These are phyloP conservation scores for Dasyornis broadbenti DNA, from an alignment of 2,113 vertebrate genomes.

Conservation along the genomic window DNA sequence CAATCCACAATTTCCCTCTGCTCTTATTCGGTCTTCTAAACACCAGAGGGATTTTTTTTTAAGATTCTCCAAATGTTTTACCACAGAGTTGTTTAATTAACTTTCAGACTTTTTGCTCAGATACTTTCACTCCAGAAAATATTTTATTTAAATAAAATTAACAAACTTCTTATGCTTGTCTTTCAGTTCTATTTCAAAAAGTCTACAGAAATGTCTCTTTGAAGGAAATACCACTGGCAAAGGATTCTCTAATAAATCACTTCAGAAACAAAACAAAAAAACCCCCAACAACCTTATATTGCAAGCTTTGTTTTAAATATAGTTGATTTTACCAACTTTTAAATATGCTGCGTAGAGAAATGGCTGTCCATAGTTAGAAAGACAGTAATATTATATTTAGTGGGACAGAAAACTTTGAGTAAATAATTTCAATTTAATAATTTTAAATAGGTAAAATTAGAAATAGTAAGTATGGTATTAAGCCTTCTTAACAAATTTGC, in stretches of 20 bases:
- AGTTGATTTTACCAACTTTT: neutral
- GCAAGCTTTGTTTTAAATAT: neutral
- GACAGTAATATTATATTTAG: neutral
- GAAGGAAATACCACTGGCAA: neutral
- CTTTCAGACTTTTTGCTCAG: conserved; percentile 17
- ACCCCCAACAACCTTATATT: neutral
- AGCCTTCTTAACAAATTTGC: neutral
- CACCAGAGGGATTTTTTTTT: neutral
- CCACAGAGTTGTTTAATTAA: conserved; percentile 15
- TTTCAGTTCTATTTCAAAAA: conserved; percentile 13
- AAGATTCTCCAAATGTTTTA: conserved; percentile 38
- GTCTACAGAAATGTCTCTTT: neutral
- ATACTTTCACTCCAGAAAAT: neutral
- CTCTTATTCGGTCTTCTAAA: conserved; percentile 11
- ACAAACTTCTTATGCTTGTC: neutral
- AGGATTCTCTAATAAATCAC: neutral
- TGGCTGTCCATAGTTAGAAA: neutral
- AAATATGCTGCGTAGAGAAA: neutral
- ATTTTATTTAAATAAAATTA: conserved; percentile 36
- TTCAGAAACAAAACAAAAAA: neutral
- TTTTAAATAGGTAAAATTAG: neutral
- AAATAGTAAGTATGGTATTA: neutral
- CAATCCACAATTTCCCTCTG: conserved; percentile 21
- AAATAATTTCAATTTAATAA: neutral
- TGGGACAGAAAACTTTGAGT: neutral